Evolutionary conservation across 2,888 invertebrate genomes (phyloP).

Genomic region (Balanococcus diminutus): DNA sequence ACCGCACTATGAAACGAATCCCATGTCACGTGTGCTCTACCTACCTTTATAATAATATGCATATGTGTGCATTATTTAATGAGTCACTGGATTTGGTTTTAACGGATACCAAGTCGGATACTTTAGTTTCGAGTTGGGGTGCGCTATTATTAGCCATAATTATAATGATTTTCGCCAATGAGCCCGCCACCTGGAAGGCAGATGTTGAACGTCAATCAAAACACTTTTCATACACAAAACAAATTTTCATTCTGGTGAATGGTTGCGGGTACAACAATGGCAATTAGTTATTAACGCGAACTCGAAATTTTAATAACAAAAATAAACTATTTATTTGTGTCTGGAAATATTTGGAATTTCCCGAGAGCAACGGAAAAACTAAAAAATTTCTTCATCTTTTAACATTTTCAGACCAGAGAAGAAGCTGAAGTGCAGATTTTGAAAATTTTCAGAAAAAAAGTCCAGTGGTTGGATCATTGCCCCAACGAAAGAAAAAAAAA

Average conservation of each 20-base stretch:
- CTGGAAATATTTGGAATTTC: too few species aligned
- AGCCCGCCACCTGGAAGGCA: conserved; percentile 23
- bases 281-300: background rate
- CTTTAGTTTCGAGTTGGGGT: background rate
- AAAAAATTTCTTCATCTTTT: too few species aligned
- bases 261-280: background rate
- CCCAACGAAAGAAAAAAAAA: too few species aligned
- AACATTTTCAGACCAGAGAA: too few species aligned
- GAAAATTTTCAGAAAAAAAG: too few species aligned
- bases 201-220: conserved; percentile 36
- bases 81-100: background rate
- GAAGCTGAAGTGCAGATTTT: too few species aligned
- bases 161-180: conserved; percentile 23
- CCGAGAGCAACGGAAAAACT: too few species aligned
- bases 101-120: conserved; percentile 12
- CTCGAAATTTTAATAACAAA: background rate
- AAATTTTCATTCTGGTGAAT: background rate
- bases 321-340: too few species aligned
- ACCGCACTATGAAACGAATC: background rate
- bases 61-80: conserved; percentile 12
- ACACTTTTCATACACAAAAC: background rate
- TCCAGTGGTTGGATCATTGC: too few species aligned
- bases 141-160: conserved; percentile 33
- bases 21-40: background rate
- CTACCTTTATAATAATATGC: background rate